Conservation (phyloP, 2,113 vertebrate species). For the Chloroceryle aenea region DNA sequence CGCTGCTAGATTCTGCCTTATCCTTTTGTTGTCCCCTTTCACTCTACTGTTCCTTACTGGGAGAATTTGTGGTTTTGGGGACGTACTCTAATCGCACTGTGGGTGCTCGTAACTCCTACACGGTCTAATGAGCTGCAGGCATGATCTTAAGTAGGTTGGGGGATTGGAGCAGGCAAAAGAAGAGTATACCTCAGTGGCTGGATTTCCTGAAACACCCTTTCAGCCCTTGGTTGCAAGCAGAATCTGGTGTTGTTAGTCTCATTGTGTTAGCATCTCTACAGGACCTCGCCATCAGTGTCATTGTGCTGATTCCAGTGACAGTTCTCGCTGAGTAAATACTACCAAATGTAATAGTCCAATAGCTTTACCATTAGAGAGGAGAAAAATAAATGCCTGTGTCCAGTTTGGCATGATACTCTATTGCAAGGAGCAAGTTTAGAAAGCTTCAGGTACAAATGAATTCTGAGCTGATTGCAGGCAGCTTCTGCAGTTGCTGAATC, state of each 20-base stretch:
- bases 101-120: background rate
- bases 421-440: background rate
- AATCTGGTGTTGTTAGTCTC: background rate
- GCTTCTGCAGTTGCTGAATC: background rate
- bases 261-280: background rate
- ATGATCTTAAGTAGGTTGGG: accelerated
- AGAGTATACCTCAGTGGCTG: background rate
- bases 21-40: background rate
- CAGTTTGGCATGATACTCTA: background rate
- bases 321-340: background rate
- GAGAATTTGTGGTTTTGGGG: background rate
- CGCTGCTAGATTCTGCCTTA: background rate
- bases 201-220: background rate
- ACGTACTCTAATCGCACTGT: background rate
- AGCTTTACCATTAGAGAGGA: background rate
- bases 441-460: background rate
- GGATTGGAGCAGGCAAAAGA: background rate
- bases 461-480: background rate
- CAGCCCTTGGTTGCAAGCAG: background rate
- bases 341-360: background rate
- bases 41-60: background rate
- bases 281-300: background rate
- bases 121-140: background rate
- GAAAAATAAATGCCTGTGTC: background rate
- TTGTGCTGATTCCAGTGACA: accelerated